A percentile compares a stretch with the other conserved stretches of the same genome.
phyloP scores from a whole-genome alignment of 2,113 vertebrate genomes.

The Elanoides forficatus region DNA sequence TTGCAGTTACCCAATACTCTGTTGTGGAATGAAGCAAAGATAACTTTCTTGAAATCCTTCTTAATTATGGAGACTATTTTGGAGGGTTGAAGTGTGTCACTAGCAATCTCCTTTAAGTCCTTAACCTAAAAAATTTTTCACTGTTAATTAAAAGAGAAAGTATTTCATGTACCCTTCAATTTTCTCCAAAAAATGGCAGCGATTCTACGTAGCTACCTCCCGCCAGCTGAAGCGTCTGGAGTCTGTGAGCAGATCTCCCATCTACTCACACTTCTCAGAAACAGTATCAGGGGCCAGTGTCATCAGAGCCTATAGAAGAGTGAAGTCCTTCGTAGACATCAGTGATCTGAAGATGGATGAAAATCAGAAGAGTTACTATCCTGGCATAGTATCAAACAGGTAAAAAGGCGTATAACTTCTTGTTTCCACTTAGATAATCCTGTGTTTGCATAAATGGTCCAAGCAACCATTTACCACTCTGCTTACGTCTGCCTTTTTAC shows the following conservation, averaged over 20 bases:
- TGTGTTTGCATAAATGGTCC: not conserved
- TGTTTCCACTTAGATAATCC: not conserved
- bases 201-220: conserved; percentile 94
- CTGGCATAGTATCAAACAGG: conserved; percentile 91
- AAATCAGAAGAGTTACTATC: conserved; percentile 90
- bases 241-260: conserved; percentile 92
- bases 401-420: conserved; percentile 1
- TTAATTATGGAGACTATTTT: not conserved
- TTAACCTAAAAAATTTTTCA: not conserved
- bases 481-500: not conserved
- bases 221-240: conserved; percentile 96
- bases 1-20: not conserved
- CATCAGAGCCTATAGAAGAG: conserved; percentile 88
- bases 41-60: not conserved
- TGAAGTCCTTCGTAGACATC: conserved; percentile 79
- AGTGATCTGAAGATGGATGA: conserved; percentile 85
- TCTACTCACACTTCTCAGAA: conserved; percentile 98
- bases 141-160: not conserved
- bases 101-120: not conserved
- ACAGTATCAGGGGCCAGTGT: conserved; percentile 87
- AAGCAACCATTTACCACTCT: not conserved
- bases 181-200: conserved; percentile 67
- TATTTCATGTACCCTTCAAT: not conserved
- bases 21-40: not conserved
- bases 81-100: not conserved